Base-by-base conservation (phyloP, 2,888 invertebrate genomes). In the Drosophila kanekoi region DNA sequence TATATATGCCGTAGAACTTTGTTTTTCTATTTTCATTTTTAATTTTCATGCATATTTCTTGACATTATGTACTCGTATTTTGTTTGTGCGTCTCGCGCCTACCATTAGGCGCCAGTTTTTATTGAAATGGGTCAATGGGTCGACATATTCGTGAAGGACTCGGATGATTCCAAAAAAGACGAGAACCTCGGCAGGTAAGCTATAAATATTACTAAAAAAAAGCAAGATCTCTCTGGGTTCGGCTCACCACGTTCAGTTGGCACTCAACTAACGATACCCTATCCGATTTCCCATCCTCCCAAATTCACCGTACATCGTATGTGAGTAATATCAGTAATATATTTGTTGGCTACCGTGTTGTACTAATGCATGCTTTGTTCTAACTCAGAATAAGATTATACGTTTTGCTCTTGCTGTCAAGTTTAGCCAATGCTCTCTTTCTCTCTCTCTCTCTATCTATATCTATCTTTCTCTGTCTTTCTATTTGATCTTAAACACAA, bases 171-270 rank as follows among this genome's bases (percentile, higher is more conserved):
- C 87, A 96, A 95, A 90, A 95, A 96, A 92, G 98, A 98, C 93
- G 98, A 98, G 93, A 95, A 94, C 87, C 95, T 98, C 89, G 98
- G 98, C 94, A 97, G 97, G 97, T 96, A 94, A 93, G 94, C 84
- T 60, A 67, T 67, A 10, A 23, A 37, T 9, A 40, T 16, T 10
- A 18, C 32, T 8, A 37, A 32, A 20, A 23, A 41, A 41, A 5
- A 20, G 5, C n/a, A 40, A 48, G 8, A 13, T 14, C 37, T 49
- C 23, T 35, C 23, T 43, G 72, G 44, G 64, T n/a, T 20, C 11
- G 70, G 47, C 35, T 57, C 11, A 70, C 63, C 37, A 40, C 48
- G 48, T 32, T 44, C 43, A 43, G 54, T 43, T 37, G 43, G 14
- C n/a, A 35, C 20, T 44, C 33, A 65, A 59, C 14, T 41, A 40